A percentile compares a stretch with the other conserved stretches of the same genome.
Evolutionary conservation across 2,888 invertebrate species (phyloP).

Genomic region (Priocnemis perturbator): DNA sequence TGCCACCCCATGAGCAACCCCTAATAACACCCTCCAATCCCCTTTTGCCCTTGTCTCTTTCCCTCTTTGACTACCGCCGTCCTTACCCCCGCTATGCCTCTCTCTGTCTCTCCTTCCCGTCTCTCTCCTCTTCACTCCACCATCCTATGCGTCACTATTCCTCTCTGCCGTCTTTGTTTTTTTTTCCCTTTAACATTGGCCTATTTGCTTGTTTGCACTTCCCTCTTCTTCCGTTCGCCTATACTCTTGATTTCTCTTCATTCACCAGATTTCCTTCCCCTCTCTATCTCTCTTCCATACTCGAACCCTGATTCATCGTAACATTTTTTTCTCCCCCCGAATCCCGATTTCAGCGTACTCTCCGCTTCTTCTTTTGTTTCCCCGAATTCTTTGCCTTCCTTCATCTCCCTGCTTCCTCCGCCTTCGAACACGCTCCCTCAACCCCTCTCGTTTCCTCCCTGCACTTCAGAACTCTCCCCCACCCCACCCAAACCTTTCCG

Average conservation of each 20-base stretch:
- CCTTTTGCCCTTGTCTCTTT: background rate
- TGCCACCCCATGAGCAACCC: slow-evolving; percentile 74
- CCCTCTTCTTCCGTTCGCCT: background rate
- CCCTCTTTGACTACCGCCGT: background rate
- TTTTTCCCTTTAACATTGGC: too few species aligned
- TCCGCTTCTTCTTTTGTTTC: too few species aligned
- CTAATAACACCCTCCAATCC: slow-evolving; percentile 67
- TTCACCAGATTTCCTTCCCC: background rate
- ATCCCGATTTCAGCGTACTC: too few species aligned
- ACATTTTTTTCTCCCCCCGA: too few species aligned
- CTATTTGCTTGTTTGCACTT: background rate
- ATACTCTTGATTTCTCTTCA: background rate
- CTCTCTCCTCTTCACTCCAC: background rate
- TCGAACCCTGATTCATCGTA: background rate
- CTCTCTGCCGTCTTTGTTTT: too few species aligned
- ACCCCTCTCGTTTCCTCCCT: too few species aligned
- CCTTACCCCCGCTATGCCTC: slow-evolving; percentile 12
- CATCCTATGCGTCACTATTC: background rate
- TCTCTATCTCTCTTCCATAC: background rate
- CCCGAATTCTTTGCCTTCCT: too few species aligned
- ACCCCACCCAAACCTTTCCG: background rate
- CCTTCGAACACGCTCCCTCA: too few species aligned
- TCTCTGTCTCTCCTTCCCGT: slow-evolving; percentile 3
- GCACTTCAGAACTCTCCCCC: too few species aligned
- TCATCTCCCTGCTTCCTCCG: too few species aligned